phyloP scores from a whole-genome alignment of 37 sponge, comb jelly and placozoan genomes.

The Diacarnus erythraeanus region DNA sequence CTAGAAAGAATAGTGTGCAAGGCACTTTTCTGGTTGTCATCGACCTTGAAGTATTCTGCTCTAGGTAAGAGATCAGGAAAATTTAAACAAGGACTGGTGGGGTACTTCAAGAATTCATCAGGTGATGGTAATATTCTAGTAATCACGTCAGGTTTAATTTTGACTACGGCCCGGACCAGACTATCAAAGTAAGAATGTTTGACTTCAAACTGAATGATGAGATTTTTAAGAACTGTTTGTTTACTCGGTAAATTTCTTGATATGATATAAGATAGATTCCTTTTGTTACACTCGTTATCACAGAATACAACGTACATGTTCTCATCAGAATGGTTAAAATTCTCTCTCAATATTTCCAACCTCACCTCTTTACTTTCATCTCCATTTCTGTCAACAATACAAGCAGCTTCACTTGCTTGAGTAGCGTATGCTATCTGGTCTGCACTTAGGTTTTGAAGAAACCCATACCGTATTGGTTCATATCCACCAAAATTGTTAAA shows the following conservation, averaged over 20 bases:
- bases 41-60: background rate
- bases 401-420: conserved; percentile 56
- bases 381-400: background rate
- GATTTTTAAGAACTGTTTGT: background rate
- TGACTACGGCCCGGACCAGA: conserved; percentile 36
- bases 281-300: background rate
- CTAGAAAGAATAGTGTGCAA: conserved; percentile 19
- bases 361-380: background rate
- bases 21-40: conserved; percentile 24
- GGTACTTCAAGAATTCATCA: background rate
- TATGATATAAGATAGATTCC: background rate
- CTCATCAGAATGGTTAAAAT: conserved; percentile 15
- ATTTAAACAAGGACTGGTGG: background rate
- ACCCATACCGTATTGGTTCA: conserved; percentile 8
- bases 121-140: conserved; percentile 23
- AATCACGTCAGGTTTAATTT: conserved; percentile 18
- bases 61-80: background rate
- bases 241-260: background rate
- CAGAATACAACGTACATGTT: conserved; percentile 20
- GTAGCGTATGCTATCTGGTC: conserved; percentile 55
- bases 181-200: conserved; percentile 62
- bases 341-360: conserved; percentile 32
- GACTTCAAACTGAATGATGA: conserved; percentile 46
- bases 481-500: background rate
- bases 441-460: background rate